Conservation (phyloP, 2,888 invertebrate species). For the Thumatha senex region DNA sequence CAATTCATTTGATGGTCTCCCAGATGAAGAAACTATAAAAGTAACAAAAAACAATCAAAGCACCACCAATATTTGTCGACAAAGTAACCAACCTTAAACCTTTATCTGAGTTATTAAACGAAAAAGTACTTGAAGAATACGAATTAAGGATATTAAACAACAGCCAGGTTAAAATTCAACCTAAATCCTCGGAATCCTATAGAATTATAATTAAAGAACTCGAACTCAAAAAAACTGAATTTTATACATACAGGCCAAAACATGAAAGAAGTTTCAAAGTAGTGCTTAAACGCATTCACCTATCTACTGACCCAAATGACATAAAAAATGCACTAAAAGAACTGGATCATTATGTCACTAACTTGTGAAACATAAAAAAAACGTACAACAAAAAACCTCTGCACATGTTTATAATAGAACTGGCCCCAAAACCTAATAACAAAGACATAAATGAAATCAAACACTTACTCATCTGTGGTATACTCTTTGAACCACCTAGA, state of each 20-base stretch:
- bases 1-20: too few species aligned
- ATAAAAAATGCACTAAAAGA: neutral
- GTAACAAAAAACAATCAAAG: neutral
- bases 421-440: neutral
- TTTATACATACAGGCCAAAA: neutral
- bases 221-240: neutral
- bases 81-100: neutral
- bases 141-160: neutral
- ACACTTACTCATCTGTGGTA: neutral
- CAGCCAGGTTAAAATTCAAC: neutral
- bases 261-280: neutral
- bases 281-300: neutral
- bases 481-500: neutral
- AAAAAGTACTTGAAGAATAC: neutral
- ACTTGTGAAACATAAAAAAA: neutral
- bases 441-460: neutral
- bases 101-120: neutral
- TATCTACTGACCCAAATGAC: neutral
- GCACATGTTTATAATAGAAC: neutral
- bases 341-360: neutral
- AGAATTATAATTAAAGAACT: neutral
- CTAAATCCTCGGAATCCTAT: neutral
- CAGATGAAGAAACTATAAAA: too few species aligned
- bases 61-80: neutral
- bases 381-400: neutral